phyloP scores from a whole-genome alignment of 2,797 vertebrate species.

The Dendrocincla fuliginosa region DNA sequence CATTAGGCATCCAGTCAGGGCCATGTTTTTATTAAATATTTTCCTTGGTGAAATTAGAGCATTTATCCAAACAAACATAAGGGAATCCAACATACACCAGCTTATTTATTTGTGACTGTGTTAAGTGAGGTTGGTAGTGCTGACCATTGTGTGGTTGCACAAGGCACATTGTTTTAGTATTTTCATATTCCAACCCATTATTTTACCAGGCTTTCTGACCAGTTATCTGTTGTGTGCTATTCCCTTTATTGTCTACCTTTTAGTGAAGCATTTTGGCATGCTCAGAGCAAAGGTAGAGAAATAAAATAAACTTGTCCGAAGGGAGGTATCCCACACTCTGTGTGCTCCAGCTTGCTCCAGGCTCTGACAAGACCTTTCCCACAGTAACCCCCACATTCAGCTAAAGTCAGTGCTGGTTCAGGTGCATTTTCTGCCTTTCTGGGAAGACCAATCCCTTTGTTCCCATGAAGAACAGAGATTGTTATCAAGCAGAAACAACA shows the following conservation, averaged over 20 bases:
- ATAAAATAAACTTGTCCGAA: neutral
- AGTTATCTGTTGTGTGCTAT: neutral
- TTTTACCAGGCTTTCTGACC: neutral
- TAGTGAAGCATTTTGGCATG: neutral
- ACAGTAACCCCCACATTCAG: neutral
- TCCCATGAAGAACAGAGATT: neutral
- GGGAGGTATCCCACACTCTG: rapidly evolving
- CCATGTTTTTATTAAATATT: slow-evolving; percentile 23
- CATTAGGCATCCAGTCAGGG: neutral
- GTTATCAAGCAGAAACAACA: neutral
- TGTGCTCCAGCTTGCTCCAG: neutral
- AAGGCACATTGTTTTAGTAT: neutral
- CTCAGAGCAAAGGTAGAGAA: neutral
- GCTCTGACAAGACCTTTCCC: neutral
- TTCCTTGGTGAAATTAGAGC: neutral
- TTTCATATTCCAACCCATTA: neutral
- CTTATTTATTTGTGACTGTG: neutral
- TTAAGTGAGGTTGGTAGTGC: neutral
- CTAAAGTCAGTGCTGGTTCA: neutral
- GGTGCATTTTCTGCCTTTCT: neutral
- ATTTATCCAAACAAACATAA: slow-evolving; percentile 23
- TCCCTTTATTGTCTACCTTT: neutral
- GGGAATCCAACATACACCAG: neutral
- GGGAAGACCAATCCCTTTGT: neutral
- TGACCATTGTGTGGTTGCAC: neutral